Evolutionary conservation across 2,888 invertebrate genomes (phyloP), one percentile per base, ranked within the genome.

Genomic region (Drosophila subquinaria): DNA sequence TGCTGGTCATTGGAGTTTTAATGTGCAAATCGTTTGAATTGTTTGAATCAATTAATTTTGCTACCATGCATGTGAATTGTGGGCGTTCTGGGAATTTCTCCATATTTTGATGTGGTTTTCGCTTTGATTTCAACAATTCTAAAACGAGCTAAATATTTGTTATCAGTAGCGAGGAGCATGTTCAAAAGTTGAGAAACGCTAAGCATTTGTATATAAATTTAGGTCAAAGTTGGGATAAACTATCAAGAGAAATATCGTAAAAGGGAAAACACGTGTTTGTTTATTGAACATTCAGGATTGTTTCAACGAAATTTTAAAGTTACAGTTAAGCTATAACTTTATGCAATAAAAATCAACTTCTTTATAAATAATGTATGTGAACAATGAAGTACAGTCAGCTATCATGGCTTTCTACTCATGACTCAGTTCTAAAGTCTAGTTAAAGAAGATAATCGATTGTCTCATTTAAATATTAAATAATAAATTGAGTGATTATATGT

Each of bases 31-130:
- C 79, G 88, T 79, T 82, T 73, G 71, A 82, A 82, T 88, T 80
- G 82, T 88, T 83, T 74, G 77, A 88, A 88, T 85, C 86, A 88
- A 83, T 83, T 88, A 77, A 83, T 82, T 85, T 79, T 73, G 69
- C 69, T 56, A 67, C 56, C 85, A 79, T 75, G 72, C 61, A 66
- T 62, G 57, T 59, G 74, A 61, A 50, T 55, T 61, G 53, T 51
- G 45, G 50, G 43, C 59, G 38, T 33, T 20, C 3, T 42, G 6
- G 33, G 20, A 55, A 4, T 33, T 23, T 45, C 36, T 10, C 20
- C 30, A 40, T 47, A 38, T 23, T 30, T 38, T 17, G 4, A 11
- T 59, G 17, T 35, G 53, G 13, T 48, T 13, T 6, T 15, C 9
- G 35, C 57, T 63, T 55, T 55, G 59, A 51, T 60, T 56, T 45